Evolutionary conservation across 2,797 vertebrate genomes (phyloP), one percentile per base, ranked within the genome.

Genomic region (Enteromius argenteus): DNA sequence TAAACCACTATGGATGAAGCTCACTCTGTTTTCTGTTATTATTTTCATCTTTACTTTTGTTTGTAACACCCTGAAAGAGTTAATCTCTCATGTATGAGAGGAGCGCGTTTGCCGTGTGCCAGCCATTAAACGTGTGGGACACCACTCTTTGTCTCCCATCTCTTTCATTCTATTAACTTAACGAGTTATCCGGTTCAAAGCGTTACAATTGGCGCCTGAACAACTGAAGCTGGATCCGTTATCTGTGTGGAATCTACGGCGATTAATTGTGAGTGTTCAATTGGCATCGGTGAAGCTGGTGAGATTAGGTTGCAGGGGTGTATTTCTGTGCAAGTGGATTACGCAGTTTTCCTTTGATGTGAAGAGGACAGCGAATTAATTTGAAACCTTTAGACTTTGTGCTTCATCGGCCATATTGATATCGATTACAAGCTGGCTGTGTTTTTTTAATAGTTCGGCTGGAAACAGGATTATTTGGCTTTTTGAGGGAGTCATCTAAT

Each of bases 181-280:
- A 15, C 1, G 27, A 15, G 5, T 15, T 32, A 30, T 15, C 27
- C 0, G 27, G 27, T 5, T 15, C 27, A 13, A 21, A 46, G 68
- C 44, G 3, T 72, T 32, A 49, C 23, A 49, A 49, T 30, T 72
- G 69, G 44, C 1, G 7, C 44, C 42, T 3, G 23, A 49, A 72
- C 14, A 17, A 49, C 42, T 72, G 69, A 72, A 72, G 14, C 42
- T 72, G 69, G 42, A 72, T 72, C 69, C 42, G 39, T 71, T 23
- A 49, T 72, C 42, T 30, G 30, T 7, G 69, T 72, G 42, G 42
- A 9, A 49, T 19, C 42, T 62, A 0, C 5, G 2, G 13, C 1
- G n/a, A n/a, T n/a, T n/a, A n/a, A n/a, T n/a, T n/a, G n/a, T n/a
- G 8, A 13, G n/a, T 27, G 56, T 60, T 27, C 56, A 60, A 23